Evolutionary conservation across 2,113 vertebrate genomes (phyloP).

Genomic region (Thalassarche chlororhynchos): DNA sequence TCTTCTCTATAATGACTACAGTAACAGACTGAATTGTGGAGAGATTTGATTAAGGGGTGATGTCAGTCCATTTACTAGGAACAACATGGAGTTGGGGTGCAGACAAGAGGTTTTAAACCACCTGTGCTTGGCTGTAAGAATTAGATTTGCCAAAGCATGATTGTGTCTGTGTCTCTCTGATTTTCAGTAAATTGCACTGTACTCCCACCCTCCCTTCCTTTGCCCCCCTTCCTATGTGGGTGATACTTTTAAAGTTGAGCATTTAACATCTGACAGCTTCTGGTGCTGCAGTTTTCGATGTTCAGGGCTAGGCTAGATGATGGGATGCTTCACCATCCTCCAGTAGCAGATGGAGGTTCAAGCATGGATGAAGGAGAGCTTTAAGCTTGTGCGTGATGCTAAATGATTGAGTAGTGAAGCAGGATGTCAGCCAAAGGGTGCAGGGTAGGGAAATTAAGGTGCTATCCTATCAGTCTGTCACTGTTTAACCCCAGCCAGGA

Average conservation of each 20-base stretch:
- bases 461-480: neutral
- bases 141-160: neutral
- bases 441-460: neutral
- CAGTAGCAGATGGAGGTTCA: neutral
- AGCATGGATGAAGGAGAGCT: neutral
- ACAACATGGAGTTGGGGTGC: neutral
- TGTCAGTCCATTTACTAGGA: neutral
- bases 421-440: neutral
- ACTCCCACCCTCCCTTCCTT: too few relatives aligned
- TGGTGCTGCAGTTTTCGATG: neutral
- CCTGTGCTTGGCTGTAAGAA: neutral
- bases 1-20: neutral
- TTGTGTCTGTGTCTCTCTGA: neutral
- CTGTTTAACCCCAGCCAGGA: neutral
- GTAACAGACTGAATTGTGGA: neutral
- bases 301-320: neutral
- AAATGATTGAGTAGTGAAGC: neutral
- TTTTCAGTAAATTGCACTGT: neutral
- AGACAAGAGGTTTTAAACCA: neutral
- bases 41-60: conserved; percentile 33
- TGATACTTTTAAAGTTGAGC: neutral
- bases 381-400: neutral
- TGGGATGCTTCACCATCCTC: neutral
- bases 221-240: neutral
- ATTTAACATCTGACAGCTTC: neutral